phyloP scores from a whole-genome alignment of 2,888 invertebrate species.

The Oasisia sp. region DNA sequence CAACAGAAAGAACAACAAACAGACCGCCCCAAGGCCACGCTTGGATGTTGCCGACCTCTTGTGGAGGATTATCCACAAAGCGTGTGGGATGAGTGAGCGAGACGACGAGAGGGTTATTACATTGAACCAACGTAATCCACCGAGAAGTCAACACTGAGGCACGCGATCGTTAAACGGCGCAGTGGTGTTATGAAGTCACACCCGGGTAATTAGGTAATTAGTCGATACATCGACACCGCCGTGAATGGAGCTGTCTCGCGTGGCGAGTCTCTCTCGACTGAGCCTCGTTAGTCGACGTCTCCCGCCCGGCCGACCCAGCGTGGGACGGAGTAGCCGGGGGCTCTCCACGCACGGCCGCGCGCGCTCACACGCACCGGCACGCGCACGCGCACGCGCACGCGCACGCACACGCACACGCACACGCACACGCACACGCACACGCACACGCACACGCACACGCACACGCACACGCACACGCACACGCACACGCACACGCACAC shows the following conservation, averaged over 20 bases:
- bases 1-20: background rate
- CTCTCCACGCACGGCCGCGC: background rate
- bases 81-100: background rate
- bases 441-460: too few relatives aligned
- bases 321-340: background rate
- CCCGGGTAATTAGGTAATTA: background rate
- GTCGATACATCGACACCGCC: background rate
- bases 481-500: too few relatives aligned
- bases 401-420: too few relatives aligned
- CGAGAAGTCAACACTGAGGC: background rate
- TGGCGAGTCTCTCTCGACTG: background rate
- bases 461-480: too few relatives aligned
- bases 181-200: background rate
- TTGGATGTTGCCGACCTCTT: background rate
- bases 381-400: too few relatives aligned
- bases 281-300: background rate
- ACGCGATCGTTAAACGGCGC: constrained; percentile 1
- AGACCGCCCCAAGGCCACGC: background rate
- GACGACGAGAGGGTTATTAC: background rate
- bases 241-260: background rate
- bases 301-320: background rate
- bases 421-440: too few relatives aligned
- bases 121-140: background rate
- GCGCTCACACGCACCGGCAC: background rate
- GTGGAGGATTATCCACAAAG: background rate